These are phyloP conservation scores for Dallia pectoralis DNA, from an alignment of 2,797 vertebrate species.

Conservation along the genomic window DNA sequence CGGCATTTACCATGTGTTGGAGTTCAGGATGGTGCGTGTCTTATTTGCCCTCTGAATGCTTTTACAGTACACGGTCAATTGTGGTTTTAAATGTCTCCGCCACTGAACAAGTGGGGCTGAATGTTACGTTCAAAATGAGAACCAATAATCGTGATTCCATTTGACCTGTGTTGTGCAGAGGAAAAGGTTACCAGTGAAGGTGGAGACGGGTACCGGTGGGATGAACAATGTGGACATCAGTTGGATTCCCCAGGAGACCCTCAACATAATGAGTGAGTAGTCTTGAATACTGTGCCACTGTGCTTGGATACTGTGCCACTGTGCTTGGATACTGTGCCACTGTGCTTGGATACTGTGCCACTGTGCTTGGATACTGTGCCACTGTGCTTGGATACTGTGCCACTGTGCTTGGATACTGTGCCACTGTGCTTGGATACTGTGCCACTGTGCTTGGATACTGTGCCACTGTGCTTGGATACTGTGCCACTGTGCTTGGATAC, in stretches of 20 bases:
- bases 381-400: not conserved
- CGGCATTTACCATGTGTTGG: slow-evolving; percentile 74
- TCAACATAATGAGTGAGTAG: slow-evolving; percentile 73
- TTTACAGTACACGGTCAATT: not conserved
- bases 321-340: not conserved
- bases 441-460: not conserved
- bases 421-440: not conserved
- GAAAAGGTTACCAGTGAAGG: slow-evolving; percentile 68
- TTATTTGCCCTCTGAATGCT: not conserved
- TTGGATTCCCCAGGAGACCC: slow-evolving; percentile 81
- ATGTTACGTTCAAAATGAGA: not conserved
- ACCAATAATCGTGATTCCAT: not conserved
- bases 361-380: not conserved
- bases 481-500: not conserved
- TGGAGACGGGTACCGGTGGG: slow-evolving; percentile 73
- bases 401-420: not conserved
- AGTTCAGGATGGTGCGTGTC: slow-evolving; percentile 70
- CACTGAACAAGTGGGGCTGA: not conserved
- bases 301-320: not conserved
- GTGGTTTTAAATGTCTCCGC: not conserved
- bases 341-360: not conserved
- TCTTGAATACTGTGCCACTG: no score
- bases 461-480: not conserved
- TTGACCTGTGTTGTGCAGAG: slow-evolving; percentile 59
- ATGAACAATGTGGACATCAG: slow-evolving; percentile 77